Evolutionary conservation across 2,888 invertebrate species (phyloP).

Genomic region (Ischnura elegans): DNA sequence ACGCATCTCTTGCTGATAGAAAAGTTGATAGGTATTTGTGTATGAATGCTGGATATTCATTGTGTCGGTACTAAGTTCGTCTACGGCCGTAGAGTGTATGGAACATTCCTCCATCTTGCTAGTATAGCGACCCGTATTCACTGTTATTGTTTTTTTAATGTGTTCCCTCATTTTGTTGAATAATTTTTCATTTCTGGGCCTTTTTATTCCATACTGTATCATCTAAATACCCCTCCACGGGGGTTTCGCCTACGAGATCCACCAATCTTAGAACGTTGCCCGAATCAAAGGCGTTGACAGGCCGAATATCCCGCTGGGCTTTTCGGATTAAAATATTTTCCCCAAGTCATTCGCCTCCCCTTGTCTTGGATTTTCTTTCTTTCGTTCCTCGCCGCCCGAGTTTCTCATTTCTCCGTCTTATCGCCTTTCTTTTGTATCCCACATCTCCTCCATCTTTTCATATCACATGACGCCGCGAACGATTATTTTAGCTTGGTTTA

Average conservation of each 20-base stretch:
- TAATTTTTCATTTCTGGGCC: too few relatives aligned
- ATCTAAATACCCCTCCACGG: neutral
- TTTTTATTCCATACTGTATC: neutral
- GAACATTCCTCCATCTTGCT: too few relatives aligned
- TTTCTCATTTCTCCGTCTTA: neutral
- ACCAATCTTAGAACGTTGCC: slow-evolving; percentile 50
- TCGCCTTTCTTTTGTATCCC: neutral
- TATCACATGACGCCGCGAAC: neutral
- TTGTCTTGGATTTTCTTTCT: neutral
- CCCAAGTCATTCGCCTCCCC: neutral
- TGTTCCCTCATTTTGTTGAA: too few relatives aligned
- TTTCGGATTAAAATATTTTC: neutral
- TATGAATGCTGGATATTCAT: too few relatives aligned
- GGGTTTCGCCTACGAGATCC: slow-evolving; percentile 39
- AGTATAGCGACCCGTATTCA: too few relatives aligned
- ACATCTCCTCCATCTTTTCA: neutral
- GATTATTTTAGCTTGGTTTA: neutral
- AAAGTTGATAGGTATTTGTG: too few relatives aligned
- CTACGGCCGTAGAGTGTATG: too few relatives aligned
- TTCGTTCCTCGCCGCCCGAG: neutral
- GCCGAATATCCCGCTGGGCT: slow-evolving; percentile 30
- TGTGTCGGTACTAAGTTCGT: too few relatives aligned
- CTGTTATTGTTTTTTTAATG: too few relatives aligned
- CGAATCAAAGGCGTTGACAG: neutral
- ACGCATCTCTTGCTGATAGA: too few relatives aligned